Base-by-base conservation (phyloP, 2,797 vertebrate genomes). In the Sebastes minor region DNA sequence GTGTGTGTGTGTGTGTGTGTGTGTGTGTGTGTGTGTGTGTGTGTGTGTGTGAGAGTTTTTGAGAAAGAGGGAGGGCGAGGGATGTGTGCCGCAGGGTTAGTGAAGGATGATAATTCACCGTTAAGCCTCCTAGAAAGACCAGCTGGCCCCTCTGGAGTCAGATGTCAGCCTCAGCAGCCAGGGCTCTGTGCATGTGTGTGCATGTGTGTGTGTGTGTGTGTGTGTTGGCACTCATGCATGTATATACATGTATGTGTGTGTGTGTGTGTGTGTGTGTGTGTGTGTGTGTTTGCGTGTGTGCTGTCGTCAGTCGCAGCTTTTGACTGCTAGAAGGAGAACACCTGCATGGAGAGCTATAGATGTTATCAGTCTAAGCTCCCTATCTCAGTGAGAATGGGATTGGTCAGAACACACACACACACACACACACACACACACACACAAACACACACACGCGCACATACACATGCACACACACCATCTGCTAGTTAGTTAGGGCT, bases 101-200 rank as follows among this genome's bases (percentile, higher is more conserved):
- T 94, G 93, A 94, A 94, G 93, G 92, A 93, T 95, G 94, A 94
- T 94, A 95, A 95, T 95, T 95, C 90, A 94, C 93, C 92, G 92
- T 95, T 95, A 95, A 95, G 93, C 93, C 92, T 94, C 91, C 93
- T 94, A 95, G 93, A 95, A 95, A 94, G 92, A 94, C 93, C 94
- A 95, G 93, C 94, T 95, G 94, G 93, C 92, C 93, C 94, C 94
- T 94, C 94, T 94, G 93, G 94, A 95, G 94, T 95, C 93, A 94
- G 93, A 94, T 95, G 93, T 95, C 93, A 94, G 91, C 84, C 91
- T 93, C 90, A 85, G 49, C 89, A 91, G 92, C 93, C 94, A 93
- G 90, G 89, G 86, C 88, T 90, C 81, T 81, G 59, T 88, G 60
- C 87, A 70, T 81, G 69, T 80, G 72, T 76, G 76, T 71, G 60